Evolutionary conservation across 2,888 invertebrate species (phyloP).

Genomic region (Drosophila pseudotalamancana): DNA sequence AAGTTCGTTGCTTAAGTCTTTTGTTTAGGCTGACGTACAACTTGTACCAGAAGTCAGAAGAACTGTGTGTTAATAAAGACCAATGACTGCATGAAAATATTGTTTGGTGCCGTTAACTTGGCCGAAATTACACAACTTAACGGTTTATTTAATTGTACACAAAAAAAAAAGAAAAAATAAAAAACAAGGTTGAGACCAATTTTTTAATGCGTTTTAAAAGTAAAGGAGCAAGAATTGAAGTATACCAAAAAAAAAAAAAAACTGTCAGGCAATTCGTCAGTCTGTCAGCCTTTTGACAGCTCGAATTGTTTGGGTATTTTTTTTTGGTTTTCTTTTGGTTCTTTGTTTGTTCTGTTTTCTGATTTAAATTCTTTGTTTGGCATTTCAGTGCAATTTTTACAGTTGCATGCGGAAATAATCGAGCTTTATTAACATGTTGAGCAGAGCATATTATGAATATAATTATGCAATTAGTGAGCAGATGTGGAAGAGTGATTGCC

Average conservation of each 20-base stretch:
- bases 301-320: conserved; percentile 36
- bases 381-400: conserved; percentile 38
- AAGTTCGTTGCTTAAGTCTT: conserved; percentile 63
- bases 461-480: background rate
- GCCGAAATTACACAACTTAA: conserved; percentile 70
- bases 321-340: conserved; percentile 23
- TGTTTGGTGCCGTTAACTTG: conserved; percentile 50
- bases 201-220: conserved; percentile 46
- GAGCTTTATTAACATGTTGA: conserved; percentile 37
- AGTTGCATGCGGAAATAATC: conserved; percentile 68
- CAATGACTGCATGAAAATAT: conserved; percentile 56
- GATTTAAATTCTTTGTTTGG: conserved; percentile 45
- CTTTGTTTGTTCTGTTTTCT: conserved; percentile 45
- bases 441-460: conserved; percentile 9
- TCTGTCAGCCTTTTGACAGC: conserved; percentile 68
- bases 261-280: conserved; percentile 64
- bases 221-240: conserved; percentile 24
- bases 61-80: conserved; percentile 42
- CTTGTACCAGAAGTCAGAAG: conserved; percentile 21
- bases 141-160: conserved; percentile 62
- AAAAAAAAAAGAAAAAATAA: conserved; percentile 21
- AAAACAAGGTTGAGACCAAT: conserved; percentile 35
- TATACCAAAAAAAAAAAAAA: conserved; percentile 19
- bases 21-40: conserved; percentile 40
- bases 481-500: background rate